Conservation (phyloP, 1,140 invertebrate genomes). For the Ruditapes philippinarum region DNA sequence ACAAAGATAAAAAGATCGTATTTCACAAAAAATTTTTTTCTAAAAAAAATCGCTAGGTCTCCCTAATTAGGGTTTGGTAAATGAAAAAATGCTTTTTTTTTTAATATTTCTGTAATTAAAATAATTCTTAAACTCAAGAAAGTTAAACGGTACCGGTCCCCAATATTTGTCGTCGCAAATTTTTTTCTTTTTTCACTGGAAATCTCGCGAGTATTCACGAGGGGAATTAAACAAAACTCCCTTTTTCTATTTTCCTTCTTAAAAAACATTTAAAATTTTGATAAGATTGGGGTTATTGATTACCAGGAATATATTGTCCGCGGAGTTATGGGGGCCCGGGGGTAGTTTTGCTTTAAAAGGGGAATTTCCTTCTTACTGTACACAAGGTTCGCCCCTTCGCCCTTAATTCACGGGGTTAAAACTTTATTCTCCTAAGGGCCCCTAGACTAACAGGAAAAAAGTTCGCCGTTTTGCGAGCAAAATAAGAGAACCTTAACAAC, state of each 20-base stretch:
- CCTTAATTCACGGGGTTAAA: not conserved
- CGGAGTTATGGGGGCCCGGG: not conserved
- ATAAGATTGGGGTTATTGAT: not conserved
- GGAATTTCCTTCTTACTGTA: not conserved
- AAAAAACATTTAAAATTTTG: not conserved
- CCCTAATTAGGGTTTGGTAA: too few species aligned
- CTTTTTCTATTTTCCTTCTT: not conserved
- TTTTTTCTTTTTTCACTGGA: not conserved
- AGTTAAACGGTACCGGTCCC: too few species aligned
- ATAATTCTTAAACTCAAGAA: too few species aligned
- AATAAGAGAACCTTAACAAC: too few species aligned
- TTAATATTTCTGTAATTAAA: too few species aligned
- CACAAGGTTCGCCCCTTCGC: not conserved
- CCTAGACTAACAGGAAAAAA: too few species aligned
- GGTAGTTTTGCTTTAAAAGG: not conserved
- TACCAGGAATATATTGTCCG: not conserved
- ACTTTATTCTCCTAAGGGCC: not conserved
- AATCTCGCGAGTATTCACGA: not conserved
- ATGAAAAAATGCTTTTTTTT: too few species aligned
- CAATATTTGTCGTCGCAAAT: too few species aligned
- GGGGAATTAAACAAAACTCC: not conserved
- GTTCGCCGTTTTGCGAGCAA: too few species aligned
- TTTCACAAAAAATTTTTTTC: too few species aligned
- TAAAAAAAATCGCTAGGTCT: too few species aligned
- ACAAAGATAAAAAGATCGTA: too few species aligned